phyloP scores from a whole-genome alignment of 2,888 invertebrate species.

The Dicyrtoma fusca region DNA sequence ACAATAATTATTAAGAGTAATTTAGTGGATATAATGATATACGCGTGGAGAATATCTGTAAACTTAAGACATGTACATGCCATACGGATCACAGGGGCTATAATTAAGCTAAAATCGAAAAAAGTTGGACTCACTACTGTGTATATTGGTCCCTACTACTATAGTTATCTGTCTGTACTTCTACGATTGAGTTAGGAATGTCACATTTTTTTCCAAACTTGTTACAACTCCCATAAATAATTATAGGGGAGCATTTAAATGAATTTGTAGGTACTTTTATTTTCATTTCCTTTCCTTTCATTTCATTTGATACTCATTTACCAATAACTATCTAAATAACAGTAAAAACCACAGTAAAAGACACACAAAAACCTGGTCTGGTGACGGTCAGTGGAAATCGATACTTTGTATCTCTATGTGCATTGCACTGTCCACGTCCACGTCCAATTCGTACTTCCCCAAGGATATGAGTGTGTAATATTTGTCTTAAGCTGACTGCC shows the following conservation, averaged over 20 bases:
- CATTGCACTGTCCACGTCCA: too few relatives aligned
- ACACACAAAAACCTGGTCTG: too few relatives aligned
- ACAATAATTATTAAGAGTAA: neutral
- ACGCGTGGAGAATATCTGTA: neutral
- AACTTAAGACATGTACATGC: too few relatives aligned
- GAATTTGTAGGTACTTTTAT: neutral
- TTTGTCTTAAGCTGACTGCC: too few relatives aligned
- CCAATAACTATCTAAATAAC: too few relatives aligned
- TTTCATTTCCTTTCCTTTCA: neutral
- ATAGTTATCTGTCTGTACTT: too few relatives aligned
- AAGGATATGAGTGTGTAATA: too few relatives aligned
- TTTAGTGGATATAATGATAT: neutral
- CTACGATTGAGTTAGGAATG: neutral
- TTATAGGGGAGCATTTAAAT: neutral
- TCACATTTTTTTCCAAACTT: neutral
- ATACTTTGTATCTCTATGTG: too few relatives aligned
- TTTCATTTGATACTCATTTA: neutral
- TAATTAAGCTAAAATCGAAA: neutral
- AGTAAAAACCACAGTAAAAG: too few relatives aligned
- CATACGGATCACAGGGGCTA: neutral
- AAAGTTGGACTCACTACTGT: neutral
- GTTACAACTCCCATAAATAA: neutral
- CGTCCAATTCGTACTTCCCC: too few relatives aligned
- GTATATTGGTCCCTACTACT: too few relatives aligned
- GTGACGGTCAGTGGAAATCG: too few relatives aligned